Percentiles rank a stretch among this genome's conserved stretches.
Conservation (phyloP, 2,113 vertebrate genomes). For the Marcusenius ussheri region DNA sequence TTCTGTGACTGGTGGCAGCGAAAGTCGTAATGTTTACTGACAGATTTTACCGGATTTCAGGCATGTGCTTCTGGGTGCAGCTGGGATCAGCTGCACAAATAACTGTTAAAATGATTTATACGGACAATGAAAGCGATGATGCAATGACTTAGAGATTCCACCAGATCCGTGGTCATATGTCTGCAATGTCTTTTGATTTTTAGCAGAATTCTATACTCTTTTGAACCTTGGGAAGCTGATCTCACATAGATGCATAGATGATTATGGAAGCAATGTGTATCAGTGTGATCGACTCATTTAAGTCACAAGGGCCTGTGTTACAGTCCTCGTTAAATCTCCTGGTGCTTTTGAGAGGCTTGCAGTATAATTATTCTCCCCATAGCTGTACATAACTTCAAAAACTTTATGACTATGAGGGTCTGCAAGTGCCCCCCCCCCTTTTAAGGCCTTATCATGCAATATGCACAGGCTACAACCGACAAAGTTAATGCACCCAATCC, state of each 20-base stretch:
- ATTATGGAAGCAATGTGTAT: background rate
- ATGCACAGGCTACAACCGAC: background rate
- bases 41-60: background rate
- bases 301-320: background rate
- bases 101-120: background rate
- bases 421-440: background rate
- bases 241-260: background rate
- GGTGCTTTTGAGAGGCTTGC: background rate
- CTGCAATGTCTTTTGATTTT: background rate
- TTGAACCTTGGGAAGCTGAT: background rate
- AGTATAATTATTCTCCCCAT: background rate
- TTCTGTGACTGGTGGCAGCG: background rate
- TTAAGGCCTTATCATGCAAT: background rate
- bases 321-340: background rate
- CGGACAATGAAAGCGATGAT: background rate
- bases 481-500: background rate
- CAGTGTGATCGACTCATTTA: background rate
- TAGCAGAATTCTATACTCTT: background rate
- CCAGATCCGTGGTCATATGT: background rate
- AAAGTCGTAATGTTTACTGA: background rate
- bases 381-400: background rate
- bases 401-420: background rate
- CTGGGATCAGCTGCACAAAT: background rate
- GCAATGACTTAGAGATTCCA: background rate
- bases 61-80: background rate